Base-by-base conservation (phyloP, 2,797 vertebrate genomes). In the Steatocranus sp. region DNA sequence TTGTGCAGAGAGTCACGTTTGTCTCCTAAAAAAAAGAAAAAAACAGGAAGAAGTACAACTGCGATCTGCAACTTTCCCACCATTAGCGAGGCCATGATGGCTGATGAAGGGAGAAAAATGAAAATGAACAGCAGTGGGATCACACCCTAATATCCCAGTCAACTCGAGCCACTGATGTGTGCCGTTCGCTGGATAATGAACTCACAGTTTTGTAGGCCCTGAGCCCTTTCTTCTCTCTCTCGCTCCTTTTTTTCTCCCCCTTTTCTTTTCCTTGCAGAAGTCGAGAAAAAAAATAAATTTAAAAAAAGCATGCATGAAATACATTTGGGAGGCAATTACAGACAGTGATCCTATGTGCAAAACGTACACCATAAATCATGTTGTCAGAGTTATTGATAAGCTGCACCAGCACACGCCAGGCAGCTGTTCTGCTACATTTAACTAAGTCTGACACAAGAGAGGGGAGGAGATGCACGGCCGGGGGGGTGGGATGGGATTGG, bases 301-400 rank as follows among this genome's bases (percentile, higher is more conserved):
- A 3, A 5, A 34, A 75, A 78, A 80, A 77, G 34, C 75, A 58
- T 36, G 78, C 86, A 32, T 25, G 14, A 88, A 89, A 91, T 86
- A 75, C 91, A 89, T 93, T 86, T 78, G 88, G 91, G 91, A 92
- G 84, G 91, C 88, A 90, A 89, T 92, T 91, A 90, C 82, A 93
- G 87, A 83, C 87, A 49, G 87, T 75, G 90, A 92, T 93, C 86
- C 86, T 80, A 89, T 88, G 90, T 89, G 87, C 83, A 84, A 83
- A 94, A 91, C 85, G 89, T 84, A 76, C 79, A 86, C 74, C 89
- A 92, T 94, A 93, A 92, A 94, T 95, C 93, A 93, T 66, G 79
- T 85, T 91, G 93, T 93, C 92, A 92, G 88, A 83, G 91, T 93
- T 94, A 93, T 95, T 94, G 93, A 94, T 94, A 93, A 94, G 91